These are phyloP conservation scores for Philonicus albiceps DNA, from an alignment of 2,888 invertebrate species.

Conservation along the genomic window DNA sequence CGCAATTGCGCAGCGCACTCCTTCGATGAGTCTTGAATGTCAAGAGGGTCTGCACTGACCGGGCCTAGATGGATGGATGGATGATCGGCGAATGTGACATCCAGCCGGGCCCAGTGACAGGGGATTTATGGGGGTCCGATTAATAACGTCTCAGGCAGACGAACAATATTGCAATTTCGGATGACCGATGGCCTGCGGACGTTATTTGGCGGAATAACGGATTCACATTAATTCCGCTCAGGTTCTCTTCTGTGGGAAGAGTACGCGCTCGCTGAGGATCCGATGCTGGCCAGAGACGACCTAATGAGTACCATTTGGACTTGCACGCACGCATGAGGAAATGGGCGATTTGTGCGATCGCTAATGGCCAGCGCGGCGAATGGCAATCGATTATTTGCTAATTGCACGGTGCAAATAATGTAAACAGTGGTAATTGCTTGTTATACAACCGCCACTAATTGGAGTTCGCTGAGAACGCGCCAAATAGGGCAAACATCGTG, in stretches of 20 bases:
- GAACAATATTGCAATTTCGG: constrained; percentile 29
- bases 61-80: background rate
- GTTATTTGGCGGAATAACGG: background rate
- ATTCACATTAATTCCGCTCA: background rate
- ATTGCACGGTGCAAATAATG: background rate
- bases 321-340: background rate
- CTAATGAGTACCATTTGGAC: background rate
- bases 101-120: background rate
- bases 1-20: background rate
- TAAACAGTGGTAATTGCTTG: background rate
- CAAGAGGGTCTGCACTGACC: background rate
- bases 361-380: background rate
- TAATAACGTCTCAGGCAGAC: background rate
- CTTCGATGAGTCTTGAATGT: constrained; percentile 25
- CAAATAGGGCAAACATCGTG: background rate
- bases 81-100: background rate
- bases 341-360: background rate
- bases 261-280: background rate
- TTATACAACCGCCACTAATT: background rate
- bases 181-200: constrained; percentile 3
- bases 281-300: background rate
- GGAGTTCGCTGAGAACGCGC: background rate
- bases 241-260: background rate
- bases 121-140: constrained; percentile 2
- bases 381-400: background rate